These are phyloP conservation scores for Enteromius paludinosus DNA, from an alignment of 2,797 vertebrate species.

Conservation along the genomic window DNA sequence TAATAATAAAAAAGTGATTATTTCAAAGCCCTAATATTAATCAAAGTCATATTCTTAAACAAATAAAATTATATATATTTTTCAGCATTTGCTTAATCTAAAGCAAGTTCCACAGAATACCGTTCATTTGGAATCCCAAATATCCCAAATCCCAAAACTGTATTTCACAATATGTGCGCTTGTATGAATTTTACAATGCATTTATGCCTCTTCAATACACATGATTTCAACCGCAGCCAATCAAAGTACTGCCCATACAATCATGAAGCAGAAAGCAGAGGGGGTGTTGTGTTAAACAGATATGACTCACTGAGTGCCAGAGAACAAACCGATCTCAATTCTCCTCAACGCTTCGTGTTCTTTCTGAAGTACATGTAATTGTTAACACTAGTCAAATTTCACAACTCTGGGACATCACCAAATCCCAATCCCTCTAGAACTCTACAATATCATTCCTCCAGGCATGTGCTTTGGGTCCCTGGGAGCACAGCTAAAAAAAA, in stretches of 20 bases:
- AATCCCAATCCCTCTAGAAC: conserved; percentile 17
- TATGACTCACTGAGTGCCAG: conserved; percentile 46
- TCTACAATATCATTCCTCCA: conserved; percentile 4
- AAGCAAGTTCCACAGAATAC: background rate
- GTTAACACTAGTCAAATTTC: conserved; percentile 39
- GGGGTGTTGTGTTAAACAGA: conserved; percentile 43
- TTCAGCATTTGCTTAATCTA: background rate
- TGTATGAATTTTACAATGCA: background rate
- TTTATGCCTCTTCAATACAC: background rate
- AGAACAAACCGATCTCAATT: conserved; percentile 33
- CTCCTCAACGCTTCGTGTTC: conserved; percentile 26
- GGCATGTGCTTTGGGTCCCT: conserved; percentile 23
- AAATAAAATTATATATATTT: no score
- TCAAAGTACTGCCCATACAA: conserved; percentile 38
- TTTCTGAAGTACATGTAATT: conserved; percentile 38
- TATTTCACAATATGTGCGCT: background rate
- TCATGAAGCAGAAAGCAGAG: conserved; percentile 30
- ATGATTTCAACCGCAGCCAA: conserved; percentile 7
- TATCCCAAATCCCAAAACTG: no score
- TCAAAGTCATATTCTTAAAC: no score
- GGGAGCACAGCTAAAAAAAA: conserved; percentile 22
- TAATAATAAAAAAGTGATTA: no score
- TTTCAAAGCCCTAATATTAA: background rate
- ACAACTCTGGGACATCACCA: conserved; percentile 26
- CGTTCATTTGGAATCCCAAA: background rate